Percentiles rank a stretch among this genome's conserved stretches.
Conservation (phyloP, 2,888 invertebrate species). For the Conomelus anceps region DNA sequence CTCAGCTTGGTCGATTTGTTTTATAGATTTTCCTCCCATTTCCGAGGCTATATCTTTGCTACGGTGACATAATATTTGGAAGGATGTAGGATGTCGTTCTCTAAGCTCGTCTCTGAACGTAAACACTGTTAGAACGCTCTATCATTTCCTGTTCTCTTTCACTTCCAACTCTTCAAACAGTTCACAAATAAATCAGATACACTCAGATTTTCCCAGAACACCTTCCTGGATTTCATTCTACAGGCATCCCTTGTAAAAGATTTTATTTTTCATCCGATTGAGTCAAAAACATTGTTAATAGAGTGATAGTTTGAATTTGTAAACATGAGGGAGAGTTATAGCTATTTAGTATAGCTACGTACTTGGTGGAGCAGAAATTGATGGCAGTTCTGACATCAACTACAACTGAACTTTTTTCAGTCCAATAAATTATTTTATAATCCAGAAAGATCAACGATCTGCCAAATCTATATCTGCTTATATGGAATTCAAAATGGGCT, state of each 20-base stretch:
- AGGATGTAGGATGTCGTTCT: neutral
- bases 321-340: too few relatives aligned
- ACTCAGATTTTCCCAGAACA: neutral
- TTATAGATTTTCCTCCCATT: neutral
- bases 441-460: too few relatives aligned
- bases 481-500: too few relatives aligned
- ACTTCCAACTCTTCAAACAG: neutral
- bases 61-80: neutral
- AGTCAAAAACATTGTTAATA: neutral
- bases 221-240: neutral
- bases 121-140: neutral
- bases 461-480: too few relatives aligned
- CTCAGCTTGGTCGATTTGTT: neutral
- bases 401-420: too few relatives aligned
- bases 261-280: neutral
- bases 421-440: too few relatives aligned
- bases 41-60: neutral
- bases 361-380: too few relatives aligned
- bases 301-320: too few relatives aligned
- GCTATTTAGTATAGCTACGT: too few relatives aligned
- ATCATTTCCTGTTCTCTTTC: neutral
- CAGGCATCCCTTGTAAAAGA: neutral
- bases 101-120: neutral
- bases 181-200: neutral
- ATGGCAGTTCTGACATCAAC: too few relatives aligned